Evolutionary conservation across 2,797 vertebrate genomes (phyloP), one percentile per base, ranked within the genome.

Genomic region (Tadarida brasiliensis): DNA sequence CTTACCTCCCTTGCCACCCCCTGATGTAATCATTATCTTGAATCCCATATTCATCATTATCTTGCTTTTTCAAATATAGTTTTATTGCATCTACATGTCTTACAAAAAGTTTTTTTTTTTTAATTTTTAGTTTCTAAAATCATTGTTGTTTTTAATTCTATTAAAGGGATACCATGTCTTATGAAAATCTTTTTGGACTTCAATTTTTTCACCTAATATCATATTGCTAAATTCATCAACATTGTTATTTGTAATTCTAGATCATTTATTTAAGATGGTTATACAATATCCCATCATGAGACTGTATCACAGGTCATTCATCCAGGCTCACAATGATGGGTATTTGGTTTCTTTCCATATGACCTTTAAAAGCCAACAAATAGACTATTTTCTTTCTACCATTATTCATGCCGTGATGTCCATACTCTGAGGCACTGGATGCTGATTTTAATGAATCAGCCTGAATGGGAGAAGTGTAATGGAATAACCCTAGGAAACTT

Each of bases 271-370:
- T 70, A 90, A 87, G 33, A 82, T 47, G 59, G 7, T 26, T 65
- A 17, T 76, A 87, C 19, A 19, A 11, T 51, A 70, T 33, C 90
- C 30, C 39, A 67, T 73, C 26, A 15, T 59, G 12, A 51, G 76
- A 63, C 17, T 14, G 22, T 70, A 61, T 67, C 63, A 86, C 12
- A 88, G 67, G 7, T 73, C 94, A 73, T 54, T 82, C 35, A 88
- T 67, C 28, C 16, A 71, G 59, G 56, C 3, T 78, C 8, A 74
- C 28, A 82, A 30, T 49, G n/a, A 82, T 70, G 4, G 2, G 28
- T 12, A 65, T 59, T 96, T 93, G 49, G 5, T 63, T 96, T 92
- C 76, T 80, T 85, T 90, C 30, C 82, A 24, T 26, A 70, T 88
- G 51, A 93, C 47, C 24, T 83, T 86, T 57, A 87, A 93, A 95